These are phyloP conservation scores for Triops cancriformis DNA, from an alignment of 1,140 invertebrate genomes.

Conservation along the genomic window DNA sequence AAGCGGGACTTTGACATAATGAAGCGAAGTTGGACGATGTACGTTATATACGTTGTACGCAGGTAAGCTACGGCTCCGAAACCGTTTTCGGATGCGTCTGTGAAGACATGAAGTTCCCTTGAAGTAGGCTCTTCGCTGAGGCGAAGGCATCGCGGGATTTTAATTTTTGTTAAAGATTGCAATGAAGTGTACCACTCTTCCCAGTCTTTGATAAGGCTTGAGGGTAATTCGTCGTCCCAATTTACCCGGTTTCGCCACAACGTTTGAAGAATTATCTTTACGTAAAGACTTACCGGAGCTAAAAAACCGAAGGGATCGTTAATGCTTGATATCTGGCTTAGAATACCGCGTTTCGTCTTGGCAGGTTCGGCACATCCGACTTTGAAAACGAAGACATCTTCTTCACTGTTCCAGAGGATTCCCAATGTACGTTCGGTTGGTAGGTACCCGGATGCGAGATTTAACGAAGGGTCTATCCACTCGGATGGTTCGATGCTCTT, in stretches of 20 bases:
- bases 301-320: slow-evolving; percentile 31
- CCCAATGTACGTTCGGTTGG: no score
- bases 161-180: not conserved
- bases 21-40: not conserved
- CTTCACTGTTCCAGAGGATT: no score
- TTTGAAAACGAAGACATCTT: no score
- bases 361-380: no score
- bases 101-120: not conserved
- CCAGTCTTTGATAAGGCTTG: slow-evolving; percentile 24
- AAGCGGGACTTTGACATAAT: no score
- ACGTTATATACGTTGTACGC: not conserved
- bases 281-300: slow-evolving; percentile 23
- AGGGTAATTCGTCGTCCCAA: slow-evolving; percentile 26
- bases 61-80: not conserved
- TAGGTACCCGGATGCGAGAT: no score
- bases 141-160: no score
- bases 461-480: no score
- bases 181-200: not conserved
- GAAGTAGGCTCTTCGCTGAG: not conserved
- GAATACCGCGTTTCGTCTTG: no score
- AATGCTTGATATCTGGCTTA: no score
- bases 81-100: slow-evolving; percentile 15
- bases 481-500: no score
- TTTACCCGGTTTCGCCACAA: slow-evolving; percentile 30
- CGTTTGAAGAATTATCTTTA: slow-evolving; percentile 31